These are phyloP conservation scores for Phortica magna DNA, from an alignment of 2,888 invertebrate genomes.

Conservation along the genomic window DNA sequence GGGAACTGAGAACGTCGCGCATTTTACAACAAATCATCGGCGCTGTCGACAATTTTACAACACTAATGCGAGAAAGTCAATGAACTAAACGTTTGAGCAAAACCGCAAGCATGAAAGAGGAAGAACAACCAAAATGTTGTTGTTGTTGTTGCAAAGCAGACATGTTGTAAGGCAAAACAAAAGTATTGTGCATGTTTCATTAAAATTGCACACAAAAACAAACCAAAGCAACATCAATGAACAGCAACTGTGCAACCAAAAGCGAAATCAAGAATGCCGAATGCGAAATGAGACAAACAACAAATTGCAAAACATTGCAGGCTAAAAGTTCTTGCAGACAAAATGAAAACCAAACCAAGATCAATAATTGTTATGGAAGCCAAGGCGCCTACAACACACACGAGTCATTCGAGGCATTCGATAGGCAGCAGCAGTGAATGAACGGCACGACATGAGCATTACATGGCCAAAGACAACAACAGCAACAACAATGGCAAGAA, in stretches of 20 bases:
- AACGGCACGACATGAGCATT: conserved; percentile 62
- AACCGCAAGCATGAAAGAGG: neutral
- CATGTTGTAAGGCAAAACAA: neutral
- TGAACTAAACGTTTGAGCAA: conserved; percentile 54
- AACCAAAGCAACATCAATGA: neutral
- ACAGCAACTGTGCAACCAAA: neutral
- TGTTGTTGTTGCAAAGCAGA: neutral
- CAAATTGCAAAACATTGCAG: neutral
- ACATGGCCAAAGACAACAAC: conserved; percentile 64
- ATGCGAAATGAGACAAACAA: neutral
- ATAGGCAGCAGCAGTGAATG: neutral
- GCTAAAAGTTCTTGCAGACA: conserved; percentile 57
- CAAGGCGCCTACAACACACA: neutral
- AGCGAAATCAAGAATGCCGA: neutral
- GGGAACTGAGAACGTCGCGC: conserved; percentile 46
- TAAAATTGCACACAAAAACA: conserved; percentile 32
- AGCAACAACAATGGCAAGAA: conserved; percentile 42
- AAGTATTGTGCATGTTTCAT: conserved; percentile 9
- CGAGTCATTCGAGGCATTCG: neutral
- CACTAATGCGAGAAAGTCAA: conserved; percentile 64
- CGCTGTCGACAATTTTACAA: neutral
- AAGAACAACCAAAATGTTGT: neutral
- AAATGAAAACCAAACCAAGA: conserved; percentile 73
- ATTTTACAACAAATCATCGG: conserved; percentile 60
- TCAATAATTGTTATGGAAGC: conserved; percentile 69